phyloP scores from a whole-genome alignment of 2,113 vertebrate genomes.

The Agapornis roseicollis region DNA sequence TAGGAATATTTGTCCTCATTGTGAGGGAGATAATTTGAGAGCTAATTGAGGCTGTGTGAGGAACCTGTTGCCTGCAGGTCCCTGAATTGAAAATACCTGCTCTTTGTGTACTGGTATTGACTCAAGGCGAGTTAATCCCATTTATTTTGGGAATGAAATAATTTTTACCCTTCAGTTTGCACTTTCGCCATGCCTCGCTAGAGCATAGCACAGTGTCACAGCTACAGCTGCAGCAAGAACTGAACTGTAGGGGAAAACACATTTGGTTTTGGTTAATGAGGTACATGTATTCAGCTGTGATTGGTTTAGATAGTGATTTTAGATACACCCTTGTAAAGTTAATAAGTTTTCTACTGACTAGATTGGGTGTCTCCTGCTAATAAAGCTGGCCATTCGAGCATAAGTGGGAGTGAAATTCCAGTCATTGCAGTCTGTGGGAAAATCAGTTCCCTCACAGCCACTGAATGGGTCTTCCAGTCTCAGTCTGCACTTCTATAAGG shows the following conservation, averaged over 20 bases:
- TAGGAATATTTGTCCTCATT: constrained; percentile 72
- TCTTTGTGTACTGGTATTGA: not conserved
- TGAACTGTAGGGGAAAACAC: constrained; percentile 1
- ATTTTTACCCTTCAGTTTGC: constrained; percentile 56
- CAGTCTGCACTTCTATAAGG: not conserved
- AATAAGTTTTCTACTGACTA: not conserved
- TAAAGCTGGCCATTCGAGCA: not conserved
- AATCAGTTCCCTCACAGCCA: not conserved
- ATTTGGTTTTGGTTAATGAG: constrained; percentile 40
- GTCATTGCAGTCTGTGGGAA: not conserved
- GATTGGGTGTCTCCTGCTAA: not conserved
- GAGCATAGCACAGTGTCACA: constrained; percentile 8
- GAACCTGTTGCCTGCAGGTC: constrained; percentile 22
- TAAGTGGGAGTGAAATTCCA: not conserved
- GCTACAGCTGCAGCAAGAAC: not conserved
- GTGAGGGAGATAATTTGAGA: constrained; percentile 73
- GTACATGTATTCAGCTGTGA: not conserved
- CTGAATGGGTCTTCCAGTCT: not conserved
- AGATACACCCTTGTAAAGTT: not conserved
- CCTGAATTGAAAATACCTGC: constrained; percentile 41
- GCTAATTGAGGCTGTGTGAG: constrained; percentile 74
- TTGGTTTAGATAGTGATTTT: not conserved
- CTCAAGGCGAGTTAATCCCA: no score
- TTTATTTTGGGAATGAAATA: constrained; percentile 64
- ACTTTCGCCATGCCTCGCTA: constrained; percentile 27